Conservation (phyloP, 1,140 invertebrate genomes). For the Heterodera schachtii region DNA sequence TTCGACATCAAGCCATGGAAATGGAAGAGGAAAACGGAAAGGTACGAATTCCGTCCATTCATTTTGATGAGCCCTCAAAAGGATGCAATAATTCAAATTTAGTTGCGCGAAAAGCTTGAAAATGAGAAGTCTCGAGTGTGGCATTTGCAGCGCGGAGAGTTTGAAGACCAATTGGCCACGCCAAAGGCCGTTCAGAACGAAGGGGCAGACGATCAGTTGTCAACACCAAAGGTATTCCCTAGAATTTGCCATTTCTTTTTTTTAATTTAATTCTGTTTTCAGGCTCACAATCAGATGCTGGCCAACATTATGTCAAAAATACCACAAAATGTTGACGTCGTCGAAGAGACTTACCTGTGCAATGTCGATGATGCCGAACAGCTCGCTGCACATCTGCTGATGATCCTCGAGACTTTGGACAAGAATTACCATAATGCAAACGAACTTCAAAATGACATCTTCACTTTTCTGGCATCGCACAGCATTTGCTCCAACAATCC, state of each 20-base stretch:
- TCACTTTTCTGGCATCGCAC: conserved; percentile 14
- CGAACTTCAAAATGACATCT: conserved; percentile 1
- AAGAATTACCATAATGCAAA: background rate
- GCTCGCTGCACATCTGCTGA: conserved; percentile 14
- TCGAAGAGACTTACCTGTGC: background rate
- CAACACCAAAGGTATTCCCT: background rate
- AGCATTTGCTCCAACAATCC: conserved; percentile 3
- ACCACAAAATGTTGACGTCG: background rate
- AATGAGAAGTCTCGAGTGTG: conserved; percentile 4
- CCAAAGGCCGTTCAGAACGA: background rate
- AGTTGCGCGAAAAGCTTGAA: conserved; percentile 22
- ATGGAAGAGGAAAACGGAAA: conserved; percentile 23
- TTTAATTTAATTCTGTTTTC: conserved; percentile 5
- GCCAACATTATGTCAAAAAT: background rate
- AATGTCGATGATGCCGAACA: conserved; percentile 19
- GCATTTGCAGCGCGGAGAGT: conserved; percentile 5
- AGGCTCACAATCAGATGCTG: background rate
- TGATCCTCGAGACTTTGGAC: conserved; percentile 28
- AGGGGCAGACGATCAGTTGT: background rate
- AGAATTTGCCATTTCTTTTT: background rate
- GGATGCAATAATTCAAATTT: background rate
- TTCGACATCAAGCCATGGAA: conserved; percentile 14
- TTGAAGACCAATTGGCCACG: background rate
- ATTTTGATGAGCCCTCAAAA: too few species aligned
- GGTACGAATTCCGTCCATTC: background rate